A percentile compares a stretch with the other conserved stretches of the same genome.
Conservation (phyloP, 2,888 invertebrate species). For the Thalpophila matura region DNA sequence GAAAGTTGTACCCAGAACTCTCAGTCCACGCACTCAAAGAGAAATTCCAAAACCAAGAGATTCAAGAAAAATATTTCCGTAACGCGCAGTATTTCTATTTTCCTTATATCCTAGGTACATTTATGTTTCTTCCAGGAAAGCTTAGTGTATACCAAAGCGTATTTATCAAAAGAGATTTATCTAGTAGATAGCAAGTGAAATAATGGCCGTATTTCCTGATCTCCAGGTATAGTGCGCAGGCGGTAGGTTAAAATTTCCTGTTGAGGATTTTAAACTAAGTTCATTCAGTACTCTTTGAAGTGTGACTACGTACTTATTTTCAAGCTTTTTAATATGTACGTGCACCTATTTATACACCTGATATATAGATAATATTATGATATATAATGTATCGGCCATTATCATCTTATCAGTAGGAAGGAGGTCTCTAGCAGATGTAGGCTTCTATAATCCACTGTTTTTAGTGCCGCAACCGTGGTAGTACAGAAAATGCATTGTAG, state of each 20-base stretch:
- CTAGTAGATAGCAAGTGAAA: constrained; percentile 70
- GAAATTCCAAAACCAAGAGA: neutral
- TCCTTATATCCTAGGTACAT: constrained; percentile 26
- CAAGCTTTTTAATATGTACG: neutral
- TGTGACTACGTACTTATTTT: neutral
- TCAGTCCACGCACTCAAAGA: constrained; percentile 13
- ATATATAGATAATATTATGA: too few species aligned
- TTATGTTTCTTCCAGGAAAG: constrained; percentile 31
- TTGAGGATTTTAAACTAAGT: constrained; percentile 31
- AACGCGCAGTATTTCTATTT: constrained; percentile 23
- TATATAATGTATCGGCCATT: too few species aligned
- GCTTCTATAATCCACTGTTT: too few species aligned
- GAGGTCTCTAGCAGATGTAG: too few species aligned
- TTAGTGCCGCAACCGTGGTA: too few species aligned
- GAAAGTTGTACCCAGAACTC: neutral
- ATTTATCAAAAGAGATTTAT: constrained; percentile 68
- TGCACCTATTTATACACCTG: too few species aligned
- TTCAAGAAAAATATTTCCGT: constrained; percentile 8
- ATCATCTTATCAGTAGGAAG: too few species aligned
- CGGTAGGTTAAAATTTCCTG: constrained; percentile 59
- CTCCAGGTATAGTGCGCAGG: constrained; percentile 43
- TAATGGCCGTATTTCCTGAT: constrained; percentile 74
- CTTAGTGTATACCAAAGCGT: constrained; percentile 40
- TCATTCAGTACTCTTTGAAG: neutral
- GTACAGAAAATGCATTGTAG: too few species aligned